A percentile compares a stretch with the other conserved stretches of the same genome.
Evolutionary conservation across 2,113 vertebrate species (phyloP).

Genomic region (Cathartes aura): DNA sequence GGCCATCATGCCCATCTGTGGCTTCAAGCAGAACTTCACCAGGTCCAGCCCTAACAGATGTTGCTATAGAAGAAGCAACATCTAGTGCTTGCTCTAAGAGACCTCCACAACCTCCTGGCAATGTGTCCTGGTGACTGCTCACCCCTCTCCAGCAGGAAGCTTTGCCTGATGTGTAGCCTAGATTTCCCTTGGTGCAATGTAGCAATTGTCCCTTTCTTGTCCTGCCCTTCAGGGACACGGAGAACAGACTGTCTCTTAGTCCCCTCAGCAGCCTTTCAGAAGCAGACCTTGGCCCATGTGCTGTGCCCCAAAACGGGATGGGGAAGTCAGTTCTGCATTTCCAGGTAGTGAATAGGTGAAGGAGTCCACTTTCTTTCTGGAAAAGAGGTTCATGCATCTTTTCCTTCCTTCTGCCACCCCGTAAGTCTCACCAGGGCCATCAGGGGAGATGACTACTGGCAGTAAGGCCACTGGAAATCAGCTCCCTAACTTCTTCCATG

Average conservation of each 20-base stretch:
- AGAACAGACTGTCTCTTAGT: not conserved
- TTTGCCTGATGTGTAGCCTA: not conserved
- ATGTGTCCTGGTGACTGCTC: not conserved
- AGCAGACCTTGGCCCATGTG: not conserved
- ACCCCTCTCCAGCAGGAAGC: not conserved
- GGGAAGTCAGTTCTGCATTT: not conserved
- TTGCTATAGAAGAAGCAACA: not conserved
- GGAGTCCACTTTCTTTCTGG: not conserved
- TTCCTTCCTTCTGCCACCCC: not conserved
- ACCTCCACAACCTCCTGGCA: not conserved
- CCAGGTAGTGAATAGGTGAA: not conserved
- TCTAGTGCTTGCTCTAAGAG: not conserved
- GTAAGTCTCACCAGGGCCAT: not conserved
- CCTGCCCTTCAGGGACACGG: not conserved
- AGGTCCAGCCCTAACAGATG: not conserved
- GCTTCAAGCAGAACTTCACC: not conserved
- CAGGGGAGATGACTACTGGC: not conserved
- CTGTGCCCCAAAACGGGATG: accelerated
- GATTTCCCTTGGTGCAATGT: not conserved
- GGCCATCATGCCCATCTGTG: not conserved
- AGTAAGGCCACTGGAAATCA: not conserved
- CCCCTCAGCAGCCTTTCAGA: not conserved
- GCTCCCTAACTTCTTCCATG: not conserved
- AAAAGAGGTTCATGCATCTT: not conserved
- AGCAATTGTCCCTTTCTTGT: not conserved